Conservation (phyloP, 2,113 vertebrate species). For the Propithecus coquereli region DNA sequence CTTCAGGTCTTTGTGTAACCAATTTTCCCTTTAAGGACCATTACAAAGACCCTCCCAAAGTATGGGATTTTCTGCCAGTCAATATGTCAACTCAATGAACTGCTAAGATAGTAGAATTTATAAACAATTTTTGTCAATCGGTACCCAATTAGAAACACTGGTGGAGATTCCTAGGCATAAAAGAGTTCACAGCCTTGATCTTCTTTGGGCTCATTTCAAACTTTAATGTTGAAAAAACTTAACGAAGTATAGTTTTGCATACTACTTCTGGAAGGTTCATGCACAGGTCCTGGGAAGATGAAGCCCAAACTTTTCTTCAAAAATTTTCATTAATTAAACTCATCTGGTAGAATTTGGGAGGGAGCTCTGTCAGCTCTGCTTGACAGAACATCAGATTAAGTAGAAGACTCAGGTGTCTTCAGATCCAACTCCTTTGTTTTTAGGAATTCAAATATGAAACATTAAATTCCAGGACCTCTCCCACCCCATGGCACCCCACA, state of each 20-base stretch:
- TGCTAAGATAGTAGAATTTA: neutral
- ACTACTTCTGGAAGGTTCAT: neutral
- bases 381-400: neutral
- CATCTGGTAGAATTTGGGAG: neutral
- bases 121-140: neutral
- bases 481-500: neutral
- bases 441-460: neutral
- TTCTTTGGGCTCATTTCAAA: conserved; percentile 20
- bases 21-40: neutral
- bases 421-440: neutral
- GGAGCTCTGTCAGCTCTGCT: neutral
- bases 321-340: neutral
- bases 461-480: neutral
- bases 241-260: neutral
- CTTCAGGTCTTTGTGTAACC: neutral
- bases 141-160: neutral
- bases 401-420: neutral
- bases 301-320: neutral
- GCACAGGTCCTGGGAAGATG: neutral
- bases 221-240: neutral
- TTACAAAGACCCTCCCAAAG: neutral
- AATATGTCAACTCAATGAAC: neutral
- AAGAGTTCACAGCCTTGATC: neutral
- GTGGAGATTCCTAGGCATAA: neutral
- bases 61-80: neutral